Evolutionary conservation across 1,140 invertebrate genomes (phyloP).

Genomic region (Diorhabda carinulata): DNA sequence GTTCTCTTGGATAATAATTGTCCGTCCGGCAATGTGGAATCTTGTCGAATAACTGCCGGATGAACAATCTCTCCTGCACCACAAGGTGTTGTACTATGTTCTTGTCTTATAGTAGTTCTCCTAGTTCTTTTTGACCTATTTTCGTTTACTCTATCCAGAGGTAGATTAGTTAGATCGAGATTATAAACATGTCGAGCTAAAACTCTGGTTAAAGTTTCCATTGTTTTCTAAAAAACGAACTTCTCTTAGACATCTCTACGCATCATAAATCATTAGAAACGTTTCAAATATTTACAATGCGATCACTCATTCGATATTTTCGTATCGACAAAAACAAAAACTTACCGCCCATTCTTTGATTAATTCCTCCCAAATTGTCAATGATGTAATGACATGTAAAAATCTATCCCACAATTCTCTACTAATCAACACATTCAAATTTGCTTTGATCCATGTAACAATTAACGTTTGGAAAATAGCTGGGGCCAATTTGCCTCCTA

Average conservation of each 20-base stretch:
- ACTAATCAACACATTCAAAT: constrained; percentile 84
- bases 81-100: constrained; percentile 32
- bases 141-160: constrained; percentile 78
- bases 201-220: constrained; percentile 91
- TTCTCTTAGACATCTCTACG: too few relatives aligned
- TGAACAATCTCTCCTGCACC: constrained; percentile 22
- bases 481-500: constrained; percentile 81
- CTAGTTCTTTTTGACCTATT: constrained; percentile 56
- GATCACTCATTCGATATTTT: too few relatives aligned
- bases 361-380: constrained; percentile 93
- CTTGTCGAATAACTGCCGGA: constrained; percentile 34
- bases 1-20: constrained; percentile 31
- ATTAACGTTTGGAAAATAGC: constrained; percentile 94
- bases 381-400: constrained; percentile 76
- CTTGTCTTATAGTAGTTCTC: constrained; percentile 32
- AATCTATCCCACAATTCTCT: constrained; percentile 92
- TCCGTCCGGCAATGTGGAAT: constrained; percentile 40
- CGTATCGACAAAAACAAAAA: constrained; percentile 27
- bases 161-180: constrained; percentile 85
- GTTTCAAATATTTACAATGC: too few relatives aligned
- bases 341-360: constrained; percentile 94
- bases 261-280: too few relatives aligned
- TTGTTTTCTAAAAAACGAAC: constrained; percentile 73
- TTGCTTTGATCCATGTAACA: constrained; percentile 97
- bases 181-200: constrained; percentile 90